Evolutionary conservation across 2,888 invertebrate species (phyloP).

Genomic region (Asteroscopus sphinx): DNA sequence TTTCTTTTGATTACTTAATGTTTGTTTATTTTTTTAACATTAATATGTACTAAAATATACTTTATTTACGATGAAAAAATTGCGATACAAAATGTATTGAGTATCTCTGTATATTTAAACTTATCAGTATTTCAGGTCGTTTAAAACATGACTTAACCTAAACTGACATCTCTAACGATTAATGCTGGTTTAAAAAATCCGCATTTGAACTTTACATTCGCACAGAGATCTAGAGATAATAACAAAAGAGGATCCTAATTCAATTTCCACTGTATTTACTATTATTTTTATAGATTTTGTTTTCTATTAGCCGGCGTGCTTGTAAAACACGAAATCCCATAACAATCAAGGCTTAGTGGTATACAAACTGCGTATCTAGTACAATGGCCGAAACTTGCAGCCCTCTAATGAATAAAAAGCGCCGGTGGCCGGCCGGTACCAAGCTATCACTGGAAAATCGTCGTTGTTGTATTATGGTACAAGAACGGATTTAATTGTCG

Average conservation of each 20-base stretch:
- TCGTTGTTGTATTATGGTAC: conserved; percentile 56
- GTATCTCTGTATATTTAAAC: no score
- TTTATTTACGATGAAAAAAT: no score
- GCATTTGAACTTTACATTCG: conserved; percentile 3
- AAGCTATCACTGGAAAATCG: conserved; percentile 58
- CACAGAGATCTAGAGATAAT: conserved; percentile 47
- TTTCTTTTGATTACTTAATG: conserved; percentile 1
- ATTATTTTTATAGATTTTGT: conserved; percentile 70
- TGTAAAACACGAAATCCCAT: conserved; percentile 80
- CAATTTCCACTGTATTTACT: conserved; percentile 74
- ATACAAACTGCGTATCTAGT: conserved; percentile 82
- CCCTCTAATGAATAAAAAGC: conserved; percentile 87
- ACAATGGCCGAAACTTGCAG: conserved; percentile 86
- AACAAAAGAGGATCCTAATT: conserved; percentile 66
- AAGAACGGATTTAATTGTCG: conserved; percentile 65
- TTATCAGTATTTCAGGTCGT: no score
- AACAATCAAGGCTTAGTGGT: conserved; percentile 84
- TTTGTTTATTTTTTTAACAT: neutral
- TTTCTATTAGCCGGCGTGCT: conserved; percentile 75
- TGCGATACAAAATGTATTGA: no score
- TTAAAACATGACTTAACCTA: no score
- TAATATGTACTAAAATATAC: neutral
- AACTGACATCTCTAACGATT: no score
- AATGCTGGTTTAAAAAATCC: conserved; percentile 1
- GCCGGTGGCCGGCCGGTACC: conserved; percentile 77